Base-by-base conservation (phyloP, 2,888 invertebrate genomes). In the Leptopterna dolabrata region DNA sequence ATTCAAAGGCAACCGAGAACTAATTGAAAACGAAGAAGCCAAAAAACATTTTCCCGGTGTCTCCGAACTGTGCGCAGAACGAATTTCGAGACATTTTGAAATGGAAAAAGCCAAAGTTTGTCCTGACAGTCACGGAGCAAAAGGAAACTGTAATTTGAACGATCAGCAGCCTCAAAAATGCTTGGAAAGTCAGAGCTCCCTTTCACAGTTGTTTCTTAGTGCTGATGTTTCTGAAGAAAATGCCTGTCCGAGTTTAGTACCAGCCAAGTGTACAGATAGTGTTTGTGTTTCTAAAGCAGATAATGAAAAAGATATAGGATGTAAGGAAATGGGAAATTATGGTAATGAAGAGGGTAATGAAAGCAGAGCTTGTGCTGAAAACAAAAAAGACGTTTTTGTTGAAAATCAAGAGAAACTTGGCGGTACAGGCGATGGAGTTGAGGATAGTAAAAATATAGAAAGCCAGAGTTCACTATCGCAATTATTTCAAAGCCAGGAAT, bases 381-480 rank as follows among this genome's bases (percentile, higher is more conserved):
- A n/a, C 0, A 7, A 24, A 24, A 24, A 6, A 0, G 13, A 27
- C 24, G 24, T 24, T 19, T 24, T 6, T 63, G 63, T 24, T 63
- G 13, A 1, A 24, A 27, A 24, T 11, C 19, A 24, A 24, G 24
- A 24, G 63, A 36, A 36, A 36, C 7, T 7, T 36, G 2, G 36
- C 36, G 36, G 2, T 36, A 71, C 24, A 24, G 29, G 29, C 29
- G 71, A 27, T 9, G 24, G 14, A 71, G 71, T 29, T 19, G 45
- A 45, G 16, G 27, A 78, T 36, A 14, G 16, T 16, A 36, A 73
- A 73, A 14, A 73, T 73, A 24, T 63, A 63, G 24, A 63, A 24
- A 73, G 73, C 19, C 73, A 73, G 19, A 73, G 73, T 41, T 78
- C 78, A 19, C 24, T 78, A 4, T 78, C 78, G 24, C 78, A 78